A percentile compares a stretch with the other conserved stretches of the same genome.
Conservation (phyloP, 2,888 invertebrate species). For the Resseliella maxima region DNA sequence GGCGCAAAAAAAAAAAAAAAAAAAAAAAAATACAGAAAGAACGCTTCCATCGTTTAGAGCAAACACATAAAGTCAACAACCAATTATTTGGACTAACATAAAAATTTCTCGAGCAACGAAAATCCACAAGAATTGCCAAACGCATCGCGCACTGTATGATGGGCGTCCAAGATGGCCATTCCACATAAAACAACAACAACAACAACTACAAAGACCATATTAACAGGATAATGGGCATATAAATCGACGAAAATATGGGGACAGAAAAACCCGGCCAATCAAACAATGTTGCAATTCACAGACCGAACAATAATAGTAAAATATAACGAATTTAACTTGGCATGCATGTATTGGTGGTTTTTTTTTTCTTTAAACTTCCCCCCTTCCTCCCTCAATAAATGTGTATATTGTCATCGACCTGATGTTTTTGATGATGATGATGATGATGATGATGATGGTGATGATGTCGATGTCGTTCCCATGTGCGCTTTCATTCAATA, state of each 20-base stretch:
- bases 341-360: conserved; percentile 8
- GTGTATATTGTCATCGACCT: not conserved
- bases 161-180: not conserved
- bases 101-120: not conserved
- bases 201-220: no score
- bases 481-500: not conserved
- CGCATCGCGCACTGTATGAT: not conserved
- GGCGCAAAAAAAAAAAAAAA: no score
- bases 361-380: not conserved
- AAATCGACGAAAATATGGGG: not conserved
- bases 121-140: not conserved
- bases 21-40: not conserved
- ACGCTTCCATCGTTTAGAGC: not conserved
- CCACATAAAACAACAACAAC: not conserved
- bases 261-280: not conserved
- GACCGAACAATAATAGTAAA: not conserved
- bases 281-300: conserved; percentile 11
- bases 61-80: conserved; percentile 53
- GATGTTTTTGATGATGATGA: not conserved
- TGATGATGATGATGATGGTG: not conserved
- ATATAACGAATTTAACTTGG: conserved; percentile 39
- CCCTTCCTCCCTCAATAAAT: not conserved
- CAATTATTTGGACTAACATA: conserved; percentile 12
- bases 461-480: not conserved
- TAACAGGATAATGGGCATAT: conserved; percentile 25